Evolutionary conservation across 2,888 invertebrate species (phyloP).

Genomic region (Drosophila stalkeri): DNA sequence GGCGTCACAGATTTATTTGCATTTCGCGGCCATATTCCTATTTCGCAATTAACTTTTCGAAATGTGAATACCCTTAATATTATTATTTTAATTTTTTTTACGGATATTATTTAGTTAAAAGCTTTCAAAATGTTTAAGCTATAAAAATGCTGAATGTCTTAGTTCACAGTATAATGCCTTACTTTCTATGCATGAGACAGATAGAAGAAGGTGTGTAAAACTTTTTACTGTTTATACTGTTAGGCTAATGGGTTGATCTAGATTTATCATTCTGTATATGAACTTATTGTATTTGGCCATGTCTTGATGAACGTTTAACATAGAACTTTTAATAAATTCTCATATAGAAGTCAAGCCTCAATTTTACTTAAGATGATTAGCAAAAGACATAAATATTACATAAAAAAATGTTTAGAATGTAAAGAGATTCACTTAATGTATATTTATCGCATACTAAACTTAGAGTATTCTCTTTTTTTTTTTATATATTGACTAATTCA

Average conservation of each 20-base stretch:
- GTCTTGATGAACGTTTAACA: too few relatives aligned
- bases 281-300: too few relatives aligned
- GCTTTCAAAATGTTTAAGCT: background rate
- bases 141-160: background rate
- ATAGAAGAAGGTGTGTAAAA: background rate
- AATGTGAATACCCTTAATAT: slow-evolving; percentile 8
- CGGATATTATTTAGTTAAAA: background rate
- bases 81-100: background rate
- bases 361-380: background rate
- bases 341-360: too few relatives aligned
- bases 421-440: background rate
- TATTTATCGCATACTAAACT: background rate
- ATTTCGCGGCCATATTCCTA: background rate
- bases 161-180: background rate
- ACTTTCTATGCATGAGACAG: background rate
- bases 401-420: background rate
- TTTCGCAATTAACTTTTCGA: background rate
- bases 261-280: background rate
- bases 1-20: background rate
- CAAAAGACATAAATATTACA: background rate
- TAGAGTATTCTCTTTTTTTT: background rate
- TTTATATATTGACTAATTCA: background rate
- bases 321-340: too few relatives aligned
- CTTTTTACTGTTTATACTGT: background rate
- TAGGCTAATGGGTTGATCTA: background rate